Conservation (phyloP, 2,888 invertebrate genomes). For the Acronicta leporina region DNA sequence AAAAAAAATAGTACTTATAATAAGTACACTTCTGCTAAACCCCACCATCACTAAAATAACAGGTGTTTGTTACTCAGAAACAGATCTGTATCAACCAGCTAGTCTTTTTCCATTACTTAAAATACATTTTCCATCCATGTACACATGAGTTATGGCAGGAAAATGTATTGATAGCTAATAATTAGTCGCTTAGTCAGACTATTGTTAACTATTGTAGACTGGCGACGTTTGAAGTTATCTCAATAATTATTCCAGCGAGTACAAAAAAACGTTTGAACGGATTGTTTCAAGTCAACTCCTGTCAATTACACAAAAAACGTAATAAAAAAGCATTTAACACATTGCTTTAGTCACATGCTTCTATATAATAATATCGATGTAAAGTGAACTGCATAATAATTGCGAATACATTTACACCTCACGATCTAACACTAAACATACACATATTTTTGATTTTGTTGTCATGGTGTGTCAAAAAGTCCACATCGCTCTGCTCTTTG, state of each 20-base stretch:
- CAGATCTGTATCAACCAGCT: not conserved
- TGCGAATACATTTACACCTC: not conserved
- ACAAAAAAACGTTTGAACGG: not conserved
- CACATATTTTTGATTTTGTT: no score
- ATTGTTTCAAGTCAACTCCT: not conserved
- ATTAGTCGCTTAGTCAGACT: not conserved
- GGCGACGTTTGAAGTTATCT: not conserved
- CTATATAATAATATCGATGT: not conserved
- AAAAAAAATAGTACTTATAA: no score
- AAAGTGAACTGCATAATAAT: slow-evolving; percentile 2
- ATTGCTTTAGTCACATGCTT: not conserved
- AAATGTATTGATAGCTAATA: not conserved
- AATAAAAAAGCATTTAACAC: not conserved
- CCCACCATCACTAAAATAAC: no score
- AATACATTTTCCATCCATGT: not conserved
- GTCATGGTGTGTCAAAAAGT: no score
- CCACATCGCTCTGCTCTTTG: no score
- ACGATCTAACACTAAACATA: no score
- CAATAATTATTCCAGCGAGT: not conserved
- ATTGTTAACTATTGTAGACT: not conserved
- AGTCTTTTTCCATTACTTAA: not conserved
- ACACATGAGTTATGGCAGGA: not conserved
- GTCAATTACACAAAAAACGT: not conserved
- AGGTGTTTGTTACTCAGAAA: not conserved
- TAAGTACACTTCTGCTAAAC: no score